Base-by-base conservation (phyloP, 2,113 vertebrate genomes). In the Nanorana parkeri region DNA sequence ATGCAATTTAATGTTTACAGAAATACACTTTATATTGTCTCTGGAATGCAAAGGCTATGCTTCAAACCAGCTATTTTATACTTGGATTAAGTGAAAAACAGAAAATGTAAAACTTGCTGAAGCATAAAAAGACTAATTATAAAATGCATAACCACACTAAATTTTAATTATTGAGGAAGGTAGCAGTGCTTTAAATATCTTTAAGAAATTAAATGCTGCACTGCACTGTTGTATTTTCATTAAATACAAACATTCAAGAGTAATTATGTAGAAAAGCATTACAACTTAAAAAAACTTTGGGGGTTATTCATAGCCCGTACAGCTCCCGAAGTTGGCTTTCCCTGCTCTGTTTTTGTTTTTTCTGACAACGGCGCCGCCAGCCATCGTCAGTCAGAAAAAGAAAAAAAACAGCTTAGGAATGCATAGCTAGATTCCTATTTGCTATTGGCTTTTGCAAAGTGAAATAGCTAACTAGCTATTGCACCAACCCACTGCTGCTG, bases 151-250 rank as follows among this genome's bases (percentile, higher is more conserved):
- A 56, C 63, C 32, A 56, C 64, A 54, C 51, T 10, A 68, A 63
- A n/a, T 66, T 54, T 78, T 68, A 68, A 78, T 78, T 68, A 78
- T 55, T 78, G 28, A 21, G 2, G 19, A 78, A 78, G 65, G 77
- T 78, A 78, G 28, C 77, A 68, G 20, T 21, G 77, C 64, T 68
- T 67, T 78, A 56, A 78, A 68, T 68, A 68, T 68, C 26, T 67
- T 68, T n/a, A 19, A 78, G 47, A 78, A 68, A 78, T 68, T 36
- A 55, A 68, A 78, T 41, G 65, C 47, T 68, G 20, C 64, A 54
- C 24, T 58, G 20, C 77, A 29, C 56, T 78, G 29, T 56, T 32
- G 65, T 58, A 58, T 58, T 78, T 56, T 78, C 15, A 68, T 28
- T 52, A 29, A 68, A 67, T 78, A 65, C 65, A 68, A 78, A 68